Conservation (phyloP, 2,113 vertebrate genomes). For the Grammomys surdaster region DNA sequence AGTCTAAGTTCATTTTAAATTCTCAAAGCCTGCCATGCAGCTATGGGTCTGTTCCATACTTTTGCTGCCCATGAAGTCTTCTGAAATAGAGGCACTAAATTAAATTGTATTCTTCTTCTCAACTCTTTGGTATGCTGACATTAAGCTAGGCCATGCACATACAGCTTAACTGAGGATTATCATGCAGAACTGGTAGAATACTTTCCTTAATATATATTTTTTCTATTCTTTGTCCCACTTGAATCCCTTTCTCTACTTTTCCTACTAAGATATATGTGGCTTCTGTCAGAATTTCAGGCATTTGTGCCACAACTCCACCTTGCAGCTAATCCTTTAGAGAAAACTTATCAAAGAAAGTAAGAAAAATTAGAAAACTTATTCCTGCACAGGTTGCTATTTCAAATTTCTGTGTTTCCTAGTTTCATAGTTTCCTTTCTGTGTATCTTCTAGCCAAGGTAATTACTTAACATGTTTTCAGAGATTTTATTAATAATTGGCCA, state of each 20-base stretch:
- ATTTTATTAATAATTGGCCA: constrained; percentile 33
- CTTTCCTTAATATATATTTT: not conserved
- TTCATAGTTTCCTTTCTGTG: not conserved
- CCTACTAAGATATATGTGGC: not conserved
- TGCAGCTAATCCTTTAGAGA: not conserved
- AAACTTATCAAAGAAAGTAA: constrained; percentile 23
- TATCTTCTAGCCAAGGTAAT: not conserved
- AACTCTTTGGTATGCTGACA: not conserved
- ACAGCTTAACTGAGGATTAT: not conserved
- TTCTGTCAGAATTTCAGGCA: not conserved
- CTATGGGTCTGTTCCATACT: not conserved
- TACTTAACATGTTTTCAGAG: constrained; percentile 26
- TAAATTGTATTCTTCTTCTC: constrained; percentile 10
- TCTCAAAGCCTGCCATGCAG: not conserved
- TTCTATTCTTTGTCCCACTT: not conserved
- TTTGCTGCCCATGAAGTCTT: not conserved
- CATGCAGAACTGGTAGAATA: not conserved
- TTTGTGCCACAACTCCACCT: not conserved
- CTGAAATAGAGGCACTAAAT: not conserved
- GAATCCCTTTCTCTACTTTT: not conserved
- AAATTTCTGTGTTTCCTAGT: not conserved
- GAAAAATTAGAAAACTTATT: not conserved
- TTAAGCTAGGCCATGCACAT: not conserved
- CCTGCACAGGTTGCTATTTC: not conserved
- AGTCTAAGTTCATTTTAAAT: not conserved